Evolutionary conservation across 2,888 invertebrate species (phyloP), one percentile per base, ranked within the genome.

Genomic region (Leptinotarsa tumamoca): DNA sequence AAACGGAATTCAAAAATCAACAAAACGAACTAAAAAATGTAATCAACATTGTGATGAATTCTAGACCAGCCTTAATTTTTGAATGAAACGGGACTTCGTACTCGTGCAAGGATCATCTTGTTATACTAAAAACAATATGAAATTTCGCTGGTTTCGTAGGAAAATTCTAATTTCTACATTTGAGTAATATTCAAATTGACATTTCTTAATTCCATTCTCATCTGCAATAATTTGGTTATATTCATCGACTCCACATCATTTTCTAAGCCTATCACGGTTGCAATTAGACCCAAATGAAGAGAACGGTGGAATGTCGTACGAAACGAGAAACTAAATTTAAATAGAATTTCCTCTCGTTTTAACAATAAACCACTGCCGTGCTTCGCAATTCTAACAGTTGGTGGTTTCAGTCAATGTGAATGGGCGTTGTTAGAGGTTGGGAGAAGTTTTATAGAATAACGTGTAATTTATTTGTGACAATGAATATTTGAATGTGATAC

Each of bases 391-490:
- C 23, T 50, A 73, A 58, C 15, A 77, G 73, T 75, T 66, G 71
- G 76, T 69, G 77, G 72, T 80, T 79, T 75, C 78, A 78, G 80
- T 76, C 76, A 72, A 72, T 69, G 74, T 67, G 72, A 78, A 74
- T 74, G 61, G 68, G 72, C 51, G 67, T 69, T 77, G 71, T 73
- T 75, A 51, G 73, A 73, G 71, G 67, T 74, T 71, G 66, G 66
- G 68, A 56, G 68, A 54, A 68, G 72, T 67, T 67, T 21, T 23
- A 51, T 21, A 21, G 33, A 54, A 14, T 27, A 27, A 54, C 43
- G 21, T 58, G 58, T 18, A 58, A n/a, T 10, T 10, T 58, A 58
- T 58, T 18, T 18, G n/a, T 58, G 13, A 14, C 21, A 18, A 58
- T 58, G 14, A 58, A 58, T 2, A 58, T 58, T 58, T 58, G 18